Base-by-base conservation (phyloP, 2,797 vertebrate species). In the Acomys russatus region DNA sequence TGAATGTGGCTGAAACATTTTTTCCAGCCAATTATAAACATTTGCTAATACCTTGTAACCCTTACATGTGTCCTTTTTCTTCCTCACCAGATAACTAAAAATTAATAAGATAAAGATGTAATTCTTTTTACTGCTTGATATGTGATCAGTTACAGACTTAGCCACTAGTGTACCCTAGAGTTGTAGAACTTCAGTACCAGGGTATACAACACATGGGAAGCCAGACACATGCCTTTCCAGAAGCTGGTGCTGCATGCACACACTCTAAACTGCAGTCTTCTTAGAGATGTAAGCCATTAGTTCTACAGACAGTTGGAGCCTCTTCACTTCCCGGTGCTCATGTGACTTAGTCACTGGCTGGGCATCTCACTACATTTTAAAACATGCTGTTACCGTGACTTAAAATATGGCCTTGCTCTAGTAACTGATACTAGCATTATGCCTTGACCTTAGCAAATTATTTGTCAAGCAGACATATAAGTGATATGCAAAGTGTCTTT, bases 401-500 rank as follows among this genome's bases (percentile, higher is more conserved):
- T 23, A 71, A 90, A 33, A 84, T 8, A 77, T 0, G 4, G 1
- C 74, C 73, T 92, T 73, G 12, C 70, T 89, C 78, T 56, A 56
- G 4, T 76, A 70, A 82, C 51, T 71, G 10, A 25, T 35, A 23
- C 82, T 86, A 71, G 44, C 78, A 28, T 74, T 64, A 0, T 68
- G 35, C 54, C 51, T 63, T 92, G 71, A 77, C 35, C 77, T 11
- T 89, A 71, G 28, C 17, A 35, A 76, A 63, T 76, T 85, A 80
- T 70, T 92, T 92, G 30, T 87, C 70, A 44, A 88, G 74, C 70
- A 85, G 64, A 91, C 86, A 23, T 84, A 87, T 88, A 85, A 86
- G 78, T 79, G 6, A 15, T 77, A 70, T 73, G 28, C 54, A 78
- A 33, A 66, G 63, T 93, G 56, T 71, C 35, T 25, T 61, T 79